These are phyloP conservation scores for Canis aureus DNA, from an alignment of 2,113 vertebrate genomes.

Conservation along the genomic window DNA sequence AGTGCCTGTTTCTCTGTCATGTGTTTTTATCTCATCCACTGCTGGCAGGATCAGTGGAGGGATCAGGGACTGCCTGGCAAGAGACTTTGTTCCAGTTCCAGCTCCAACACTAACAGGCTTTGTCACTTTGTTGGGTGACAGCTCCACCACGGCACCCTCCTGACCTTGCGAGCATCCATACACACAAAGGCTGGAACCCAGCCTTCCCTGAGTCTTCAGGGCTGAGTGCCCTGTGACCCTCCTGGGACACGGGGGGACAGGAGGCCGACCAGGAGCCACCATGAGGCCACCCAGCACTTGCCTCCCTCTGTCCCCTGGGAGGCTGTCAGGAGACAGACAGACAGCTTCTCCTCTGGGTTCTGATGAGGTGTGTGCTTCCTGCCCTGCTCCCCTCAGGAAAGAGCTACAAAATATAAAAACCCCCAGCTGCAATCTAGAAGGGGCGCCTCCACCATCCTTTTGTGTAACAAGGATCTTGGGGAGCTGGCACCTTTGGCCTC, in stretches of 20 bases:
- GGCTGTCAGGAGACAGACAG: not conserved
- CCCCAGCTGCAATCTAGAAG: not conserved
- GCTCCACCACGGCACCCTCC: not conserved
- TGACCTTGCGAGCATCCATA: too few species aligned
- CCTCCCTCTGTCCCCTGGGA: too few species aligned
- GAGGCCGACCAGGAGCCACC: not conserved
- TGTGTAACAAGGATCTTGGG: not conserved
- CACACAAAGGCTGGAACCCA: not conserved
- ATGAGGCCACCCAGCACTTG: not conserved
- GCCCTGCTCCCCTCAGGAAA: not conserved
- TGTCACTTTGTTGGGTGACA: not conserved
- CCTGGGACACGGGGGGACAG: not conserved
- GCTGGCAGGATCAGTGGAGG: not conserved
- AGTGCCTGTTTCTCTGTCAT: not conserved
- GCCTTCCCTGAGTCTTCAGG: not conserved
- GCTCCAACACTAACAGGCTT: not conserved
- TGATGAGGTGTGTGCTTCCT: not conserved
- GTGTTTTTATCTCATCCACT: not conserved
- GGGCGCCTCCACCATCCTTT: not conserved
- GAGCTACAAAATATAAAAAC: not conserved
- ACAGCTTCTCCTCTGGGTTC: not conserved
- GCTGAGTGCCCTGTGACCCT: not conserved
- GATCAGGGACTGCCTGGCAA: not conserved
- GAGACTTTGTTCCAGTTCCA: conserved; percentile 23
- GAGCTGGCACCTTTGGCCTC: not conserved